phyloP scores from a whole-genome alignment of 1,140 invertebrate species.

The Drosophila varians region DNA sequence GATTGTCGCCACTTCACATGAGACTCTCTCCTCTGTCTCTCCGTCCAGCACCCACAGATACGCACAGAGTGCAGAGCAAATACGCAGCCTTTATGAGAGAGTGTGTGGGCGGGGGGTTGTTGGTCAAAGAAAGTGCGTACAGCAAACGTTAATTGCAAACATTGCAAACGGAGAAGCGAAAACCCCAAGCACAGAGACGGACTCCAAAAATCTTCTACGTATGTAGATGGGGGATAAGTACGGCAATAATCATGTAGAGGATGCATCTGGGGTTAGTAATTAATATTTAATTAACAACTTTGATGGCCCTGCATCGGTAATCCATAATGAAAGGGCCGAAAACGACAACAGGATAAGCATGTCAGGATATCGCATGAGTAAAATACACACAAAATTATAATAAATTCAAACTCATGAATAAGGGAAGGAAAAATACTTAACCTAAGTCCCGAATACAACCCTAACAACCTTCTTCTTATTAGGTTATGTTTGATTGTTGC shows the following conservation, averaged over 20 bases:
- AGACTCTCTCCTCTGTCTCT: conserved; percentile 10
- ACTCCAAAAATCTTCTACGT: conserved; percentile 4
- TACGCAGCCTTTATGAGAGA: too few relatives aligned
- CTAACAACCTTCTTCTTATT: conserved; percentile 47
- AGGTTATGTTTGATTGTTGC: conserved; percentile 79
- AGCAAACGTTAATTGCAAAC: conserved; percentile 75
- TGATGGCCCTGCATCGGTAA: neutral
- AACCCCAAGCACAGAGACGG: conserved; percentile 7
- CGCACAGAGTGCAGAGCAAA: too few relatives aligned
- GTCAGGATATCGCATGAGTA: neutral
- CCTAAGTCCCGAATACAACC: neutral
- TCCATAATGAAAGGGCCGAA: conserved; percentile 1
- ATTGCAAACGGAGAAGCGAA: conserved; percentile 51
- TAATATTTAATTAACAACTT: conserved; percentile 36
- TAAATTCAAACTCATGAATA: too few relatives aligned
- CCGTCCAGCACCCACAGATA: neutral
- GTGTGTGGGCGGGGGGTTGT: conserved; percentile 11
- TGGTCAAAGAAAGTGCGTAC: conserved; percentile 66
- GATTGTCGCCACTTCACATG: conserved; percentile 72
- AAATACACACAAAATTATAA: neutral
- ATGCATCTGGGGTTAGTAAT: conserved; percentile 3
- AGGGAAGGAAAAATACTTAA: neutral
- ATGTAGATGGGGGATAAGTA: too few relatives aligned
- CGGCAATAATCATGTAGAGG: too few relatives aligned
- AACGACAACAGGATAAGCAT: too few relatives aligned